Evolutionary conservation across 2,113 vertebrate species (phyloP).

Genomic region (Ceratotherium simum): DNA sequence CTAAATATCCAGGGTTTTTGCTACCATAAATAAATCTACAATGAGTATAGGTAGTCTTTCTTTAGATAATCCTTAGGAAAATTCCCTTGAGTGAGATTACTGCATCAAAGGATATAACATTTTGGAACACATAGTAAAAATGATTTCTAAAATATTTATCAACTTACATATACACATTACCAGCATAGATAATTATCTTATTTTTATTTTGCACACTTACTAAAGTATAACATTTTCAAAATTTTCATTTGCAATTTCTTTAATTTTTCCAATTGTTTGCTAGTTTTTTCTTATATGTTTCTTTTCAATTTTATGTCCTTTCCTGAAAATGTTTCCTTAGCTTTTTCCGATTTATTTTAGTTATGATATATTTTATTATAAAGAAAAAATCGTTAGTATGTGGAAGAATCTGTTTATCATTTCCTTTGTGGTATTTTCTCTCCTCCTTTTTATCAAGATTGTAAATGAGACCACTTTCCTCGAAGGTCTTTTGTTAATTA

Average conservation of each 20-base stretch:
- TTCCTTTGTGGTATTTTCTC: neutral
- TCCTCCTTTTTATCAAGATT: conserved; percentile 29
- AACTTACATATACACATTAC: neutral
- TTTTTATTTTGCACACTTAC: neutral
- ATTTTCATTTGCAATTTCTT: neutral
- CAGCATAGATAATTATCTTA: neutral
- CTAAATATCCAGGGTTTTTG: neutral
- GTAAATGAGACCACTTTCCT: conserved; percentile 60
- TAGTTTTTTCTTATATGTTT: neutral
- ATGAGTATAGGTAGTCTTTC: neutral
- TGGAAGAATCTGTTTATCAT: neutral
- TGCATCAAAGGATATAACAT: neutral
- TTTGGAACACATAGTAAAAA: neutral
- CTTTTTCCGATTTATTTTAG: neutral
- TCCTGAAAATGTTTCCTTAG: conserved; percentile 31
- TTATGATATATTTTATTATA: conserved; percentile 22
- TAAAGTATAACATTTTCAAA: neutral
- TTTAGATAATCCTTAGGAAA: conserved; percentile 3
- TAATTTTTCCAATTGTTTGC: neutral
- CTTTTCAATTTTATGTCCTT: conserved; percentile 23
- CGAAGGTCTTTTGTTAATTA: conserved; percentile 66
- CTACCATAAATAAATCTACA: conserved; percentile 1
- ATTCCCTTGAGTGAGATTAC: neutral
- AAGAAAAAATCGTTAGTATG: neutral
- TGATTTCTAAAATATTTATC: neutral